Percentiles rank a stretch among this genome's conserved stretches.
phyloP scores from a whole-genome alignment of 2,113 vertebrate species.

The Struthidea cinerea region DNA sequence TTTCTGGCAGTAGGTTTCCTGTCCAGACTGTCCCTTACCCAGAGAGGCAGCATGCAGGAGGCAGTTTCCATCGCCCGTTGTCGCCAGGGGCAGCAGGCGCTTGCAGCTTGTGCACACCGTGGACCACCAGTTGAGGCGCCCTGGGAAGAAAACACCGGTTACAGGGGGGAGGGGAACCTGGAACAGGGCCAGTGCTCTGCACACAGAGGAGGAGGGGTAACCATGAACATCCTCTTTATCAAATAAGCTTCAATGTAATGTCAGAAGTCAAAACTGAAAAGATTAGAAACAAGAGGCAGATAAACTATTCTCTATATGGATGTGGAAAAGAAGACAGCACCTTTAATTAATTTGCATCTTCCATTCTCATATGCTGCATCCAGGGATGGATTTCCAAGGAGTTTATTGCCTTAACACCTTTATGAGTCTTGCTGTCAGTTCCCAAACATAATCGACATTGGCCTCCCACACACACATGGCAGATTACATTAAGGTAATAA shows the following conservation, averaged over 20 bases:
- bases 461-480: background rate
- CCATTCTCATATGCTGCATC: background rate
- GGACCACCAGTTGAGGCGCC: slow-evolving; percentile 98
- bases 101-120: slow-evolving; percentile 93
- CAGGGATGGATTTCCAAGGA: background rate
- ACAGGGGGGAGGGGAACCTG: background rate
- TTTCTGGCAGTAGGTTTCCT: background rate
- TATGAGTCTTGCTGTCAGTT: background rate
- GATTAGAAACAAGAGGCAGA: background rate
- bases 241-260: background rate
- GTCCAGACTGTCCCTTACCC: slow-evolving; percentile 73
- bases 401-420: background rate
- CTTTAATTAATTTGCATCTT: background rate
- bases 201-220: background rate
- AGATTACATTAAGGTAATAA: background rate
- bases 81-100: slow-evolving; percentile 93
- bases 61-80: slow-evolving; percentile 97
- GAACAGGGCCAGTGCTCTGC: accelerated
- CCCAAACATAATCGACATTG: background rate
- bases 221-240: background rate
- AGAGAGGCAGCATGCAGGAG: slow-evolving; percentile 95
- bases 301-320: background rate
- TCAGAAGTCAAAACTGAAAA: background rate
- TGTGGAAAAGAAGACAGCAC: background rate
- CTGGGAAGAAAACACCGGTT: slow-evolving; percentile 66